Evolutionary conservation across 2,888 invertebrate species (phyloP).

Genomic region (Noctua janthina): DNA sequence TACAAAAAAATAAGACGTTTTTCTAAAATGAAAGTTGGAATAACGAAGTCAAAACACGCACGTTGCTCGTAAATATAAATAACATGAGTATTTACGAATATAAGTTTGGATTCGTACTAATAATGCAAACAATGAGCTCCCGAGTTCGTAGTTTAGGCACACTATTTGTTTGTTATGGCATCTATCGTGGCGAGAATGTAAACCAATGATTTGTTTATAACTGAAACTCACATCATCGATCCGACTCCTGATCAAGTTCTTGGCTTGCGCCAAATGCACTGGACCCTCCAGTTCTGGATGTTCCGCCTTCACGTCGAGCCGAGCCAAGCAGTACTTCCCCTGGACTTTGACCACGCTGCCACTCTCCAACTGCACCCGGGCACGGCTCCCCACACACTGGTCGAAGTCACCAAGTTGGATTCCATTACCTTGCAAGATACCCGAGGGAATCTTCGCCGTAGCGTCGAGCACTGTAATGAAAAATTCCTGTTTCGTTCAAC

Average conservation of each 20-base stretch:
- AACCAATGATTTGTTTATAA: constrained; percentile 39
- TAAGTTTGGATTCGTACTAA: constrained; percentile 6
- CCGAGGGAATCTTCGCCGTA: constrained; percentile 93
- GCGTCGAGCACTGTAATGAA: constrained; percentile 93
- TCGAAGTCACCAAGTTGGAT: constrained; percentile 94
- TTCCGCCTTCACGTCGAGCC: constrained; percentile 91
- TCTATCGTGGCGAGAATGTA: constrained; percentile 5
- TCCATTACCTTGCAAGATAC: constrained; percentile 92
- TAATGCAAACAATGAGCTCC: constrained; percentile 30
- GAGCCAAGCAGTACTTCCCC: constrained; percentile 93
- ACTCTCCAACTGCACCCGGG: constrained; percentile 91
- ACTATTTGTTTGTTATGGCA: constrained; percentile 23
- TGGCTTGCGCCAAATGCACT: constrained; percentile 92
- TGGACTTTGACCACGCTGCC: constrained; percentile 91
- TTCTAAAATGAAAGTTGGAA: constrained; percentile 1
- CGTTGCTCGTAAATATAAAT: constrained; percentile 20
- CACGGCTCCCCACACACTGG: constrained; percentile 91
- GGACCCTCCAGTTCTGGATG: constrained; percentile 91
- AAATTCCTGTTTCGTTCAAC: constrained; percentile 77
- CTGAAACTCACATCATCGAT: constrained; percentile 91
- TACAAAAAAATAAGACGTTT: not conserved
- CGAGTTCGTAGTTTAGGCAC: not conserved
- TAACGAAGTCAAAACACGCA: constrained; percentile 2
- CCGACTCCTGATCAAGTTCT: constrained; percentile 91
- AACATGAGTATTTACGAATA: constrained; percentile 8